Percentiles rank a stretch among this genome's conserved stretches.
phyloP scores from a whole-genome alignment of 2,888 invertebrate genomes.

The Siphlonurus alternatus region DNA sequence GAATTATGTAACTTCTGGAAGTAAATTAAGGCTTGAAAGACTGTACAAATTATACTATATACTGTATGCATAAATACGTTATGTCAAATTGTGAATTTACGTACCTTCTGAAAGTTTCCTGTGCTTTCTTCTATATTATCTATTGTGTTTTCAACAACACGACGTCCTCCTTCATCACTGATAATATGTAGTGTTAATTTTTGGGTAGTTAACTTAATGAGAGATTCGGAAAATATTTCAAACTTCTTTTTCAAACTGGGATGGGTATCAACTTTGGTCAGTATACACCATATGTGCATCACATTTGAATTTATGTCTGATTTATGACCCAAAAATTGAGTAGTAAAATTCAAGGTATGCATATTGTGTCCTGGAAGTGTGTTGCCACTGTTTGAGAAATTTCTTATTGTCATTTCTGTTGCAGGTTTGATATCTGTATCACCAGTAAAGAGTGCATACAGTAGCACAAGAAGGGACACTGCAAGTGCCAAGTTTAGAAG shows the following conservation, averaged over 20 bases:
- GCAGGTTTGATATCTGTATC: slow-evolving; percentile 15
- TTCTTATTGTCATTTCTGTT: slow-evolving; percentile 14
- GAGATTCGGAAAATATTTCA: slow-evolving; percentile 30
- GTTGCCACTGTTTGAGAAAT: no score
- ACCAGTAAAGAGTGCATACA: slow-evolving; percentile 20
- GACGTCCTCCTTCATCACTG: slow-evolving; percentile 38
- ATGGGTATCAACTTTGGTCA: slow-evolving; percentile 35
- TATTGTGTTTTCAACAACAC: slow-evolving; percentile 33
- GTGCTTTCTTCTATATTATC: slow-evolving; percentile 23
- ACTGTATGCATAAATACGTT: no score
- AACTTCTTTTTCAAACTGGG: slow-evolving; percentile 35
- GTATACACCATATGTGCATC: slow-evolving; percentile 38
- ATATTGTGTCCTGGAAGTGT: no score
- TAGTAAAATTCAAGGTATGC: no score
- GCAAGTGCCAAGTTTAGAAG: slow-evolving; percentile 19
- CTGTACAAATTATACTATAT: no score
- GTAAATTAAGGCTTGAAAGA: no score
- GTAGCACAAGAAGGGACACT: slow-evolving; percentile 18
- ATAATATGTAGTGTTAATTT: slow-evolving; percentile 41
- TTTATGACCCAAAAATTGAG: not conserved
- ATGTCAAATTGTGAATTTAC: no score
- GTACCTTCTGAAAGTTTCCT: slow-evolving; percentile 27
- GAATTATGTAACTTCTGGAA: no score
- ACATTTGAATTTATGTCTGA: slow-evolving; percentile 9
- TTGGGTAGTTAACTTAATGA: slow-evolving; percentile 31